A percentile compares a stretch with the other conserved stretches of the same genome.
Evolutionary conservation across 2,888 invertebrate species (phyloP).

Genomic region (Isoperla grammatica): DNA sequence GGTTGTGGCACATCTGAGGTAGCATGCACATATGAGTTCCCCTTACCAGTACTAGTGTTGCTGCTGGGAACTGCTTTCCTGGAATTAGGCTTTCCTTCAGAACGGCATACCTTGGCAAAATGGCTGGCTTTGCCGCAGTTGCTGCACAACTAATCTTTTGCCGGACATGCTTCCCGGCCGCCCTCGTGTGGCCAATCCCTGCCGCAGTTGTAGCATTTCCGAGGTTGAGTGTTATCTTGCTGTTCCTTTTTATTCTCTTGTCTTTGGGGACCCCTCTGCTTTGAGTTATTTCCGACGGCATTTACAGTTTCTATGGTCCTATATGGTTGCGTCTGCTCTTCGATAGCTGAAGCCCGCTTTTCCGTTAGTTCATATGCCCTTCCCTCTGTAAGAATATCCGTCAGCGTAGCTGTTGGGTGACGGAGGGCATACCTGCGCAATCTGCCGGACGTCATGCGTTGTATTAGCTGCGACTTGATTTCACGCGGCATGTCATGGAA

Average conservation of each 20-base stretch:
- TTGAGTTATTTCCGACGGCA: too few species aligned
- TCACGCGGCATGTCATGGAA: neutral
- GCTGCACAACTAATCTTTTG: neutral
- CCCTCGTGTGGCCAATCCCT: neutral
- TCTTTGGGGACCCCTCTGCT: neutral
- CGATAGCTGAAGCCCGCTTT: neutral
- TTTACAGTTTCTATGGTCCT: too few species aligned
- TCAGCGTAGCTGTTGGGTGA: neutral
- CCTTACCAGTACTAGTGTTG: too few species aligned
- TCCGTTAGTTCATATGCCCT: neutral
- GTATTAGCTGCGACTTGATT: neutral
- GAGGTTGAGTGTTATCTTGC: neutral
- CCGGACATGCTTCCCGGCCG: neutral
- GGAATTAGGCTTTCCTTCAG: too few species aligned
- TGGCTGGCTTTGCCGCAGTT: neutral
- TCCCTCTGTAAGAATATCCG: neutral
- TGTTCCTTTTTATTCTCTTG: neutral
- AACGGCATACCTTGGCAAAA: neutral
- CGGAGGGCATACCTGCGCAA: neutral
- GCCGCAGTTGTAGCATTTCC: neutral
- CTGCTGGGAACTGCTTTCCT: neutral
- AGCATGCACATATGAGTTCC: too few species aligned
- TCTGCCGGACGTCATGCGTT: neutral
- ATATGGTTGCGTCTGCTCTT: too few species aligned
- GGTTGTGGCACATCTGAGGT: too few species aligned